Evolutionary conservation across 2,113 vertebrate species (phyloP).

Genomic region (Capricornis sumatraensis): DNA sequence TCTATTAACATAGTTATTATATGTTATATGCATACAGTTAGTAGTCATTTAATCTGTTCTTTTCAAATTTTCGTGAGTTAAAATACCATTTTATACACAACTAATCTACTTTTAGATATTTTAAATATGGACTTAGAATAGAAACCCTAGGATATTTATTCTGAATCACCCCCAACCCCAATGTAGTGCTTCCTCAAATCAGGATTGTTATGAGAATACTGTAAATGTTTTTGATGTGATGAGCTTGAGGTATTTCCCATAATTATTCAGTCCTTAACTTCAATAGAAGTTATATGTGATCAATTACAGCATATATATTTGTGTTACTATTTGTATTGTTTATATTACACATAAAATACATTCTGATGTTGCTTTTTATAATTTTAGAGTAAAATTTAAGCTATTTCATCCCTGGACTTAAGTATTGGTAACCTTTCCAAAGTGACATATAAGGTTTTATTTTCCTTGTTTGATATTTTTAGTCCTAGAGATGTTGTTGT

Average conservation of each 20-base stretch:
- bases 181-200: slow-evolving; percentile 66
- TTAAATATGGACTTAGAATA: slow-evolving; percentile 59
- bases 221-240: slow-evolving; percentile 57
- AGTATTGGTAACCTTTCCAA: neutral
- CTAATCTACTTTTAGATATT: slow-evolving; percentile 57
- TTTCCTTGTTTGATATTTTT: neutral
- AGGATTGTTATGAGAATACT: slow-evolving; percentile 70
- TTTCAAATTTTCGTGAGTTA: slow-evolving; percentile 35
- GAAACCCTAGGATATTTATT: slow-evolving; percentile 57
- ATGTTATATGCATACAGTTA: neutral
- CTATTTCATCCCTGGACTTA: neutral
- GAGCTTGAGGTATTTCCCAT: slow-evolving; percentile 37
- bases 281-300: slow-evolving; percentile 68
- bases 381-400: neutral
- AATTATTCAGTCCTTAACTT: slow-evolving; percentile 73
- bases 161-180: slow-evolving; percentile 51
- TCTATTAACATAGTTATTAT: neutral
- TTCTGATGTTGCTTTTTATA: neutral
- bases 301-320: slow-evolving; percentile 60
- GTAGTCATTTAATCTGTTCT: neutral
- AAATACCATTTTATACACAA: slow-evolving; percentile 60
- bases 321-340: slow-evolving; percentile 56
- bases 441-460: neutral
- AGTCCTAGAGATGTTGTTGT: neutral
- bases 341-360: neutral